Base-by-base conservation (phyloP, 2,888 invertebrate species). In the Crematogaster levior region DNA sequence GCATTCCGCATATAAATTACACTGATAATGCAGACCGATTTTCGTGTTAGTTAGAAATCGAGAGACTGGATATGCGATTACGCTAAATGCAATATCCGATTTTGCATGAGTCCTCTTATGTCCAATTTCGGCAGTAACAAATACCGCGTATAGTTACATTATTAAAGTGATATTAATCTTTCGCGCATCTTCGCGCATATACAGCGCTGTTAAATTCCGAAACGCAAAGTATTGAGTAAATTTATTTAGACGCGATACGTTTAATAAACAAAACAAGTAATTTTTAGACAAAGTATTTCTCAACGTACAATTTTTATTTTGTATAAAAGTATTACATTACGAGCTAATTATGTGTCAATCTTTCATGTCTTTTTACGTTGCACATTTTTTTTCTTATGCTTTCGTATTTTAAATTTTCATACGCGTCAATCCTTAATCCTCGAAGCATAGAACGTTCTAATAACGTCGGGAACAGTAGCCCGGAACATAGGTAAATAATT, bases 1-100 rank as follows among this genome's bases (percentile, higher is more conserved):
- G 43, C 72, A 70, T 79, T 43, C 77, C 70, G 77, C 72, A 70
- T 79, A 79, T 79, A 79, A 79, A 79, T 79, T 79, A 79, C 43
- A 79, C 21, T 72, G 77, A 70, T 79, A 79, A 79, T 79, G 34
- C 56, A 70, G 40, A 53, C 40, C 53, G 66, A 53, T 79, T 79
- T 56, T 79, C 56, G 70, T 68, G 56, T 70, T 61, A 79, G 77
- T 43, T 70, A 70, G 77, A 70, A 70, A 77, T 43, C 77, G 70
- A 70, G 77, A 15, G 53, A 77, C 37, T n/a, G 43, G 34, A 58
- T 56, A 56, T 24, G 43, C 77, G 77, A 77, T 77, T 70, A 70
- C 70, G 70, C 43, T 43, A 34, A 70, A 79, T 58, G 56, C 56
- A 70, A 70, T 70, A 46, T 79, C 43, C 34, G 43, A 56, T 79